Base-by-base conservation (phyloP, 1,140 invertebrate species). In the Eriocheir sinensis region DNA sequence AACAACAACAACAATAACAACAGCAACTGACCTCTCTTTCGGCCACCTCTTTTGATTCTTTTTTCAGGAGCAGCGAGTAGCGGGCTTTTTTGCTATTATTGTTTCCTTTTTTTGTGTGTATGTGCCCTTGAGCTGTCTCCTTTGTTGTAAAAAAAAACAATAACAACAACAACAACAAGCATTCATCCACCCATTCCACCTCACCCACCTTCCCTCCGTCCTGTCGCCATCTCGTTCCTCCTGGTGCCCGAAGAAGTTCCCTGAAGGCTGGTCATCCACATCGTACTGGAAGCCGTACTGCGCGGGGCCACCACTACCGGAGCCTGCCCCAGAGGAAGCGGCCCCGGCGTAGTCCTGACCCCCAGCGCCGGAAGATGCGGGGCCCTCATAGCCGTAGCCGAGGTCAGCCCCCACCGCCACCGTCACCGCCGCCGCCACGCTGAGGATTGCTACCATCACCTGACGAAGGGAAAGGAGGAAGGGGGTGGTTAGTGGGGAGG, bases 211-310 rank as follows among this genome's bases (percentile, higher is more conserved):
- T 21, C 88, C 88, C 41, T 89, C 27, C 27, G 41, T 53, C n/a
- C 32, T 30, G 88, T 8, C 88, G 8, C 41, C 41, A 44, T 89
- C 88, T n/a, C 41, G n/a, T 17, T 89, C 41, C 88, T 89, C 88
- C 41, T 41, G n/a, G 41, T 89, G 88, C 8, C 88, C 88, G 41
- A 53, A 89, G 41, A 53, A 89, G 88, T 89, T 89, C 27, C 36
- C 88, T 89, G 88, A 89, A 12, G 88, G 41, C 44, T 44, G 41
- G n/a, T 89, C 88, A 15, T 89, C 34, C 4, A 89, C 88, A 17
- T 89, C 88, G n/a, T 34, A 89, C 88, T 89, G 41, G 88, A 89
- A 89, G 41, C 34, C 53, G 41, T 89, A 89, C 0, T 32, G 36
- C 17, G 88, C 88, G 34, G 88, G 41, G 41, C 8, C 88, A n/a